phyloP scores from a whole-genome alignment of 2,888 invertebrate species.

The Xylophagus ater region DNA sequence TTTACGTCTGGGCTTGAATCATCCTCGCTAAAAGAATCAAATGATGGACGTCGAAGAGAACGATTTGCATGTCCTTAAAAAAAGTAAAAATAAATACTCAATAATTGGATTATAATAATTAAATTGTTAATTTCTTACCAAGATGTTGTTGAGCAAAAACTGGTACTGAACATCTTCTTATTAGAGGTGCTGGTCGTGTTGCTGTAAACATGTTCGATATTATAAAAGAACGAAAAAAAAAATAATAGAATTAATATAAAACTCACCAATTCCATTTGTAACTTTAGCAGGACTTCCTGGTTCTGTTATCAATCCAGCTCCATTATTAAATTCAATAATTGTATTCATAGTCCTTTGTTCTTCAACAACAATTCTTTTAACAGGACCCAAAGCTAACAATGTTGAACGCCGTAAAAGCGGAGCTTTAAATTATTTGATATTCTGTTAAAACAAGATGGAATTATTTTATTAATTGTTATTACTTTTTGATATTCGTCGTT shows the following conservation, averaged over 20 bases:
- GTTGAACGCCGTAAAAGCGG: constrained; percentile 12
- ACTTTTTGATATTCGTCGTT: constrained; percentile 23
- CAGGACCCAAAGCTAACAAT: constrained; percentile 1
- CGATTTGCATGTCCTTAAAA: constrained; percentile 8
- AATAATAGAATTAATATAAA: not conserved
- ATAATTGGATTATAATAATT: not conserved
- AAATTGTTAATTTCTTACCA: constrained; percentile 8
- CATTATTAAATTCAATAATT: constrained; percentile 7
- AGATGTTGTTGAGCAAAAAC: constrained; percentile 13
- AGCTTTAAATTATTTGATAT: constrained; percentile 5
- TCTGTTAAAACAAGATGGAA: not conserved
- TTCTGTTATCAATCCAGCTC: constrained; percentile 11
- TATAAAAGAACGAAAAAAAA: not conserved
- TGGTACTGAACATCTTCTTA: constrained; percentile 19
- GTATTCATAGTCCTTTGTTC: constrained; percentile 7
- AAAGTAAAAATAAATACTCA: not conserved
- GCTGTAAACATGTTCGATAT: constrained; percentile 9
- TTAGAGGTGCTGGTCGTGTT: constrained; percentile 15
- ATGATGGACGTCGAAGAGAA: constrained; percentile 12
- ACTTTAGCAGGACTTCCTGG: constrained; percentile 16
- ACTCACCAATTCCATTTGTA: constrained; percentile 14
- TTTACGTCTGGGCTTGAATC: constrained; percentile 26
- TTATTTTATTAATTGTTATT: not conserved
- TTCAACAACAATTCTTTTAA: constrained; percentile 9
- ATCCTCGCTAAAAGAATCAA: constrained; percentile 18